Percentiles rank a stretch among this genome's conserved stretches.
Evolutionary conservation across 2,113 vertebrate species (phyloP).

Genomic region (Neopipo cinnamomea): DNA sequence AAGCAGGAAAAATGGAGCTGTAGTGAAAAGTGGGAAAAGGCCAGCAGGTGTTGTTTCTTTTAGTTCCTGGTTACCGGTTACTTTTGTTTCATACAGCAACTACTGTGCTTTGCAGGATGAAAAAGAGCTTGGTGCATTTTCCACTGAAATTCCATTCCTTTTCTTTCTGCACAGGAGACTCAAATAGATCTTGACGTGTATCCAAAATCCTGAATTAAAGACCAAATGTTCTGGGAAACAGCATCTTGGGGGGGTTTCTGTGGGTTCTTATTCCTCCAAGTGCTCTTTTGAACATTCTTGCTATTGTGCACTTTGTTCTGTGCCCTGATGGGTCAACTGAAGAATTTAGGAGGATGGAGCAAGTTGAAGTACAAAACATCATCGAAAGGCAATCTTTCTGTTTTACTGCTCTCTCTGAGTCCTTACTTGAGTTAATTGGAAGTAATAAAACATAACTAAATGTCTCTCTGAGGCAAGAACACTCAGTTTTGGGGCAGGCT

Average conservation of each 20-base stretch:
- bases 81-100: neutral
- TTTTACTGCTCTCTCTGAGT: neutral
- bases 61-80: neutral
- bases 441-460: neutral
- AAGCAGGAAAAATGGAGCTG: neutral
- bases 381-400: neutral
- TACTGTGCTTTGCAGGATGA: fast-evolving
- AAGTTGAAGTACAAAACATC: neutral
- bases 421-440: neutral
- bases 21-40: neutral
- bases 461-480: neutral
- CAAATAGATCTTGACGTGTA: neutral
- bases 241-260: neutral
- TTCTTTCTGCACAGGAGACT: neutral
- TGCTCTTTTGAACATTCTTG: neutral
- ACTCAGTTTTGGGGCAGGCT: neutral
- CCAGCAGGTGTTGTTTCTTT: neutral
- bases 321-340: neutral
- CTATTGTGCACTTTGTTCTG: neutral
- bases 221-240: neutral
- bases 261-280: neutral
- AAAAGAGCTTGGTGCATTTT: neutral
- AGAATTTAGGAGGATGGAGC: neutral
- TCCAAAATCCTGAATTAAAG: neutral
- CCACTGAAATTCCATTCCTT: fast-evolving